A percentile compares a stretch with the other conserved stretches of the same genome.
Conservation (phyloP, 2,888 invertebrate genomes). For the Diachrysia chrysitis region DNA sequence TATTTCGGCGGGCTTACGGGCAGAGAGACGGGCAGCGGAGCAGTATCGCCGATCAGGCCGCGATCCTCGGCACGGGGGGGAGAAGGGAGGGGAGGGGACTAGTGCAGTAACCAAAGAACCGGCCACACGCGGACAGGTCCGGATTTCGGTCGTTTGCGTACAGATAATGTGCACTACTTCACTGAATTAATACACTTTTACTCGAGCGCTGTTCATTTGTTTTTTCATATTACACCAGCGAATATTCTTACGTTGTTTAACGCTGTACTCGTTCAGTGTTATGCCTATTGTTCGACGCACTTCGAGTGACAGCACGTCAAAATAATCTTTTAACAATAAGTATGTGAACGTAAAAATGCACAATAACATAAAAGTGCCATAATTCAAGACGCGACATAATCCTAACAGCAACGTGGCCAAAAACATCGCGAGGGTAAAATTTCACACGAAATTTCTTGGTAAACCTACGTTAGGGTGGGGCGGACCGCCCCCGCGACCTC, state of each 20-base stretch:
- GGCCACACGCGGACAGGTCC: constrained; percentile 48
- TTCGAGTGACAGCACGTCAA: constrained; percentile 41
- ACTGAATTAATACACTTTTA: constrained; percentile 46
- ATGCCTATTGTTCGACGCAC: constrained; percentile 24
- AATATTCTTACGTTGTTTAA: constrained; percentile 26
- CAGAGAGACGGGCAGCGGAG: constrained; percentile 30
- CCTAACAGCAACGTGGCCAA: constrained; percentile 44
- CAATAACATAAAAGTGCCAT: constrained; percentile 54
- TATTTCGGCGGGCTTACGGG: constrained; percentile 47
- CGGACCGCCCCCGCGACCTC: constrained; percentile 56
- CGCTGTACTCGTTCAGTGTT: constrained; percentile 7
- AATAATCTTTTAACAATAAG: constrained; percentile 41
- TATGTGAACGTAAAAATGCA: constrained; percentile 41
- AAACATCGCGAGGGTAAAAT: constrained; percentile 52
- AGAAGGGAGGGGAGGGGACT: constrained; percentile 15
- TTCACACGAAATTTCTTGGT: constrained; percentile 62
- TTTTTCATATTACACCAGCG: constrained; percentile 7
- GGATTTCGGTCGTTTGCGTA: constrained; percentile 54
- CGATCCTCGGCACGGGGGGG: constrained; percentile 16
- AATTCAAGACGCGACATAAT: constrained; percentile 54
- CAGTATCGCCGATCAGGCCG: constrained; percentile 41
- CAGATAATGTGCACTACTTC: constrained; percentile 40
- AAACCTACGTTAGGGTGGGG: constrained; percentile 57
- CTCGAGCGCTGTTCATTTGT: constrained; percentile 23
- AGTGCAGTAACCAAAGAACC: constrained; percentile 58